These are phyloP conservation scores for Heliothis subflexa DNA, from an alignment of 1,140 invertebrate species.

Conservation along the genomic window DNA sequence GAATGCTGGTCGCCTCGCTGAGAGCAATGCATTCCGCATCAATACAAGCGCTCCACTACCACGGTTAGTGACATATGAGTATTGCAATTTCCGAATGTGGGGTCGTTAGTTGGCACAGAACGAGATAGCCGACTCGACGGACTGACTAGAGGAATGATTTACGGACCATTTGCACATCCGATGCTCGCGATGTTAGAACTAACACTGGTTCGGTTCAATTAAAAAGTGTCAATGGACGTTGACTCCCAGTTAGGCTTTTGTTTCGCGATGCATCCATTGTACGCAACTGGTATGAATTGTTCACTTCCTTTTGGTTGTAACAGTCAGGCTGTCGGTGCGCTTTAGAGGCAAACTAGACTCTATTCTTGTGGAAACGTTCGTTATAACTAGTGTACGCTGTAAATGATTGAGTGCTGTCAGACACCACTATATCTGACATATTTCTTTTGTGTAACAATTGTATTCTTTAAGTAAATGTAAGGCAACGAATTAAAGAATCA, in stretches of 20 bases:
- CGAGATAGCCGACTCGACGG: conserved; percentile 63
- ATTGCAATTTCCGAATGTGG: conserved; percentile 79
- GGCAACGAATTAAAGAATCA: no score
- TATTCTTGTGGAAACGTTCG: conserved; percentile 26
- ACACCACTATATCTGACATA: not conserved
- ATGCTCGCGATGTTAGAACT: conserved; percentile 57
- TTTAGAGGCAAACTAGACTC: conserved; percentile 23
- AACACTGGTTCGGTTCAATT: conserved; percentile 47
- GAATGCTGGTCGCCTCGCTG: conserved; percentile 51
- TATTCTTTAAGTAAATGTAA: no score
- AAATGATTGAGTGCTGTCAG: conserved; percentile 13
- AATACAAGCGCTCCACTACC: conserved; percentile 66
- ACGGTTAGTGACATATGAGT: conserved; percentile 76
- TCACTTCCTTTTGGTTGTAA: conserved; percentile 39
- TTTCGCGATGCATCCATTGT: conserved; percentile 42
- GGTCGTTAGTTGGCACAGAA: conserved; percentile 68
- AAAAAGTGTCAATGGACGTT: conserved; percentile 58
- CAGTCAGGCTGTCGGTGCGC: conserved; percentile 12
- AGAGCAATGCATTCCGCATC: conserved; percentile 64
- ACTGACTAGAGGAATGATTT: conserved; percentile 72
- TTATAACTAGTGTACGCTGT: conserved; percentile 11
- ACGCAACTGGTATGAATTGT: conserved; percentile 48
- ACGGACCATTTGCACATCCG: conserved; percentile 64
- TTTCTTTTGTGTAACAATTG: no score
- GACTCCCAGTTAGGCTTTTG: conserved; percentile 55